Conservation (phyloP, 2,113 vertebrate genomes). For the Mungos mungo region DNA sequence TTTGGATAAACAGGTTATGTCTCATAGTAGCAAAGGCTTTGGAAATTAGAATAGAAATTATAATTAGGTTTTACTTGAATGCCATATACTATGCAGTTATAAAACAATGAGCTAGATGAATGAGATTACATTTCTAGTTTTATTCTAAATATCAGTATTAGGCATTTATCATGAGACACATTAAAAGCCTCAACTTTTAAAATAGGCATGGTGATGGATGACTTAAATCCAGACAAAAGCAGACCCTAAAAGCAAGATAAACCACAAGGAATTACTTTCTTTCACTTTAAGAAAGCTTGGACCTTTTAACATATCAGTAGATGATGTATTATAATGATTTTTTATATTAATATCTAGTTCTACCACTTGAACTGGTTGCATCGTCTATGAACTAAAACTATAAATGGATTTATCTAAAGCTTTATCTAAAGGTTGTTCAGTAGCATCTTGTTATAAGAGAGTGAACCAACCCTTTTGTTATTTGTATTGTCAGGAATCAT, state of each 20-base stretch:
- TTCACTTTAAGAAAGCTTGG: slow-evolving; percentile 23
- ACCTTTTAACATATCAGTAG: slow-evolving; percentile 54
- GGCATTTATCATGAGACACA: slow-evolving; percentile 39
- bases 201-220: slow-evolving; percentile 44
- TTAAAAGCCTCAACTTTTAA: slow-evolving; percentile 61
- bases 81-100: neutral
- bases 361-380: slow-evolving; percentile 24
- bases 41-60: slow-evolving; percentile 33
- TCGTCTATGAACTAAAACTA: slow-evolving; percentile 32
- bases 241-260: slow-evolving; percentile 53
- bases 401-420: slow-evolving; percentile 28
- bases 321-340: slow-evolving; percentile 60
- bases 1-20: neutral
- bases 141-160: slow-evolving; percentile 48
- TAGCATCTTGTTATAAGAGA: slow-evolving; percentile 19
- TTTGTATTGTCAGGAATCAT: neutral
- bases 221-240: slow-evolving; percentile 18
- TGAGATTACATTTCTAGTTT: neutral
- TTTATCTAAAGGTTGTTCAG: neutral
- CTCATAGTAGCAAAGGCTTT: neutral
- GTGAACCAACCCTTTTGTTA: neutral
- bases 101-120: slow-evolving; percentile 38
- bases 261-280: slow-evolving; percentile 63
- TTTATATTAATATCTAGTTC: slow-evolving; percentile 53
- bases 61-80: slow-evolving; percentile 52